A percentile compares a stretch with the other conserved stretches of the same genome.
Evolutionary conservation across 2,888 invertebrate genomes (phyloP).

Genomic region (Spodoptera littoralis): DNA sequence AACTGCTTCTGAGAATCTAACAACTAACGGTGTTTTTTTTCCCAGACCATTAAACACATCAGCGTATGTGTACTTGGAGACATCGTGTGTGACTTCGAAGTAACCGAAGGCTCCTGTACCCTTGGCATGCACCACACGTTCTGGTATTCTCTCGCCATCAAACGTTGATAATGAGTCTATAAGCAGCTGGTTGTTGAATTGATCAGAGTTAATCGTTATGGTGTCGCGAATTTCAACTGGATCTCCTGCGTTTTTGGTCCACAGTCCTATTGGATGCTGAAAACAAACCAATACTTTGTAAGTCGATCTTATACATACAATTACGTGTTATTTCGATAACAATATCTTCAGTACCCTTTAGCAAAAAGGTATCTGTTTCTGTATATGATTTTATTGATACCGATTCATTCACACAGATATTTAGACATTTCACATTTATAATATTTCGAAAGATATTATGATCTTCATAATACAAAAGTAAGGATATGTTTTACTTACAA

Average conservation of each 20-base stretch:
- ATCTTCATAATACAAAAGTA: too few relatives aligned
- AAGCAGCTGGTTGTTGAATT: constrained; percentile 74
- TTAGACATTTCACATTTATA: too few relatives aligned
- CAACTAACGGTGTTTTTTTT: constrained; percentile 87
- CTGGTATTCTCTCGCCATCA: constrained; percentile 94
- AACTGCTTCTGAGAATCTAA: constrained; percentile 88
- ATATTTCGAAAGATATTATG: too few relatives aligned
- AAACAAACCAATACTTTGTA: too few relatives aligned
- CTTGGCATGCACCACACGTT: constrained; percentile 97
- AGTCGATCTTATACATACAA: too few relatives aligned
- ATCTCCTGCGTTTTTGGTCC: constrained; percentile 85
- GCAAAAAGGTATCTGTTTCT: too few relatives aligned
- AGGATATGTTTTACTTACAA: constrained; percentile 47
- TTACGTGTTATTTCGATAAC: too few relatives aligned
- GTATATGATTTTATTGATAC: too few relatives aligned
- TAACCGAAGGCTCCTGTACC: constrained; percentile 95
- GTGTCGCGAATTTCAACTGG: constrained; percentile 91
- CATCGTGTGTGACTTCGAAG: constrained; percentile 94
- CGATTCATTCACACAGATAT: too few relatives aligned
- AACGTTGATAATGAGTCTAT: constrained; percentile 93
- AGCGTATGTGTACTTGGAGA: constrained; percentile 89
- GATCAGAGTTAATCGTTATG: constrained; percentile 58
- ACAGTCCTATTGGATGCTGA: too few relatives aligned
- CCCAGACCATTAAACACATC: constrained; percentile 89
- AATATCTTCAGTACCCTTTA: too few relatives aligned